A percentile compares a stretch with the other conserved stretches of the same genome.
Conservation (phyloP, 1,140 invertebrate species). For the Diorhabda carinulata region DNA sequence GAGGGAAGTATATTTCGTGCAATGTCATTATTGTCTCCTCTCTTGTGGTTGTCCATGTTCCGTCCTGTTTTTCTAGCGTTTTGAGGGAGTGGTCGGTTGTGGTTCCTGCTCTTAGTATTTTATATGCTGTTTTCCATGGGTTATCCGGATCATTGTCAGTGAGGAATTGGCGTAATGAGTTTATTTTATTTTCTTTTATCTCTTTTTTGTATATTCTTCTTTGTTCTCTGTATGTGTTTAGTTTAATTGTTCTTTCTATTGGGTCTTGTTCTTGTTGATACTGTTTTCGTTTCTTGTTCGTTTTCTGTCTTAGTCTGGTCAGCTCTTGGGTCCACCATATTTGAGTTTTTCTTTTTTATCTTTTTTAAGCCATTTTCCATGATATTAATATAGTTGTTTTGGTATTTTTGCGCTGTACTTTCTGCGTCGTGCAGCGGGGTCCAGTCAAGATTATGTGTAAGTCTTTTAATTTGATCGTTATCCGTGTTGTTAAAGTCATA, state of each 20-base stretch:
- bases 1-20: not conserved
- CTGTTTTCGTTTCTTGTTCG: not conserved
- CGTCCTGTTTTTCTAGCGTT: not conserved
- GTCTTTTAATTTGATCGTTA: not conserved
- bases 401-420: no score
- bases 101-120: not conserved
- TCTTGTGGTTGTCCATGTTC: not conserved
- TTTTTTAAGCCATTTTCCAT: not conserved
- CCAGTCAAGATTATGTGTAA: not conserved
- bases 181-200: slow-evolving; percentile 1
- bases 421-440: not conserved
- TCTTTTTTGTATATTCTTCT: slow-evolving; percentile 3
- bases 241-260: not conserved
- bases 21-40: not conserved
- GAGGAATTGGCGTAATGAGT: not conserved
- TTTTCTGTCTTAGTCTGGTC: not conserved
- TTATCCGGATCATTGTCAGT: not conserved
- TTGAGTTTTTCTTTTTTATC: not conserved
- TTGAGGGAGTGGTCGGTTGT: not conserved
- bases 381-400: not conserved
- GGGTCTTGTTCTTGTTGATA: not conserved
- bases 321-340: not conserved
- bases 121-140: not conserved
- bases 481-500: not conserved
- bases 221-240: not conserved